Evolutionary conservation across 2,113 vertebrate species (phyloP).

Genomic region (Eulemur macaco): DNA sequence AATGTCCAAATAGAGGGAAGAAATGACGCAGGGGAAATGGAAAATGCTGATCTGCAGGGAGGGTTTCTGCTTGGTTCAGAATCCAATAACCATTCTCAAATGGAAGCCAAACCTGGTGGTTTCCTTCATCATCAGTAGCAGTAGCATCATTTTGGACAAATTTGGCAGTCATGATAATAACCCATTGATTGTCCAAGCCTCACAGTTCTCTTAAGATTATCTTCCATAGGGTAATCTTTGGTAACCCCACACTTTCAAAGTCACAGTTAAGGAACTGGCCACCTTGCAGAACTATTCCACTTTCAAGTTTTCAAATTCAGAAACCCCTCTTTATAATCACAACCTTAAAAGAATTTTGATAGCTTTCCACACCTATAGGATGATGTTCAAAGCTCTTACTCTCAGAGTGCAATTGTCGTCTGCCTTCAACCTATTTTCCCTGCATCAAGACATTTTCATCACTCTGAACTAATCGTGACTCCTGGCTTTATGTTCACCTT

Average conservation of each 20-base stretch:
- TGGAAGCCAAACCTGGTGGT: neutral
- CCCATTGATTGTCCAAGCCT: neutral
- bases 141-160: neutral
- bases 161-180: neutral
- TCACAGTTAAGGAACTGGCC: neutral
- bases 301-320: neutral
- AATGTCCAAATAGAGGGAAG: conserved; percentile 79
- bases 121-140: neutral
- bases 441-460: conserved; percentile 26
- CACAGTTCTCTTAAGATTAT: neutral
- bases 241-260: neutral
- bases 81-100: conserved; percentile 45
- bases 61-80: conserved; percentile 73
- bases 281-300: neutral
- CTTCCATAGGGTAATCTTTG: neutral
- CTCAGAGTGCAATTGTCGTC: conserved; percentile 48
- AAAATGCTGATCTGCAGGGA: conserved; percentile 72
- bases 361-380: conserved; percentile 43
- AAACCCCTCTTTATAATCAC: neutral
- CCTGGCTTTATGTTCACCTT: conserved; percentile 39
- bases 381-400: conserved; percentile 10
- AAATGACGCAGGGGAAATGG: conserved; percentile 77
- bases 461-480: conserved; percentile 44
- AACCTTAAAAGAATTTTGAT: conserved; percentile 38
- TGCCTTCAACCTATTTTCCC: conserved; percentile 45